Conservation (phyloP, 2,888 invertebrate genomes). For the Xylota segnis region DNA sequence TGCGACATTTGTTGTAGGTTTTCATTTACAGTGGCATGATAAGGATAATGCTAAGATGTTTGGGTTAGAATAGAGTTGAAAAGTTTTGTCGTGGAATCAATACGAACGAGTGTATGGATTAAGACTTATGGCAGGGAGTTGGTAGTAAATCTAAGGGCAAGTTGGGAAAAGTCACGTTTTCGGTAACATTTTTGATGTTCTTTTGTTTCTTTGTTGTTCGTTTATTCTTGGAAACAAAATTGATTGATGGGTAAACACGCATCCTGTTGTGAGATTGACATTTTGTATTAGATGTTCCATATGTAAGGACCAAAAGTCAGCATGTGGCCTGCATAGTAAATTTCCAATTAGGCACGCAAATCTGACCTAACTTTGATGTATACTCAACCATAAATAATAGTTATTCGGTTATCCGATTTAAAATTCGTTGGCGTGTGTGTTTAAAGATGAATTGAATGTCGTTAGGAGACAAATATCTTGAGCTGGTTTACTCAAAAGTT, state of each 20-base stretch:
- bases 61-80: slow-evolving; percentile 8
- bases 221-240: neutral
- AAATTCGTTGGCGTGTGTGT: neutral
- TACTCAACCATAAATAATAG: slow-evolving; percentile 25
- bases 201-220: neutral
- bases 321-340: slow-evolving; percentile 34
- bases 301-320: slow-evolving; percentile 3
- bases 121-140: slow-evolving; percentile 11
- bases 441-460: neutral
- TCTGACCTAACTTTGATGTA: slow-evolving; percentile 29
- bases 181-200: neutral
- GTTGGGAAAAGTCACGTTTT: slow-evolving; percentile 40
- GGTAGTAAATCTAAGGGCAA: neutral
- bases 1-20: slow-evolving; percentile 58
- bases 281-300: slow-evolving; percentile 6
- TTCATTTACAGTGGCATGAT: slow-evolving; percentile 29
- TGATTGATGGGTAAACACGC: slow-evolving; percentile 38
- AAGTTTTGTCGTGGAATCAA: slow-evolving; percentile 39
- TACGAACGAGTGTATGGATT: slow-evolving; percentile 29
- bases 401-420: slow-evolving; percentile 18
- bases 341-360: slow-evolving; percentile 43
- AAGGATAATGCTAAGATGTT: neutral
- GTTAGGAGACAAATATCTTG: neutral
- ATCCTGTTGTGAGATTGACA: slow-evolving; percentile 28
- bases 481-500: neutral